Evolutionary conservation across 2,888 invertebrate genomes (phyloP), one percentile per base, ranked within the genome.

Genomic region (Cacoxenus indagator): DNA sequence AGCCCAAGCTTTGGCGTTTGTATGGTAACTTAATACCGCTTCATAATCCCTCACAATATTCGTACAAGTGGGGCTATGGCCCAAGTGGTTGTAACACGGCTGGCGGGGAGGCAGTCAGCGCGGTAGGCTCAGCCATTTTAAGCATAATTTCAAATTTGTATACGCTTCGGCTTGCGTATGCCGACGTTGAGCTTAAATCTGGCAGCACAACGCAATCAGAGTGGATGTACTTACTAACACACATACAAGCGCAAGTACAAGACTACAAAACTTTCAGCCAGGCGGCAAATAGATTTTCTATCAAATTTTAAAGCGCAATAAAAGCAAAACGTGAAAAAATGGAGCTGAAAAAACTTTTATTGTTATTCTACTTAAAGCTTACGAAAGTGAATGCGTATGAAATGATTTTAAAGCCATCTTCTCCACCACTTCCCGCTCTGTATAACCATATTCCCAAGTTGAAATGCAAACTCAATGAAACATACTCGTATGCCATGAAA

Each of bases 361-460:
- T n/a, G n/a, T n/a, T n/a, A n/a, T n/a, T n/a, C n/a, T n/a, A n/a
- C n/a, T n/a, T n/a, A n/a, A n/a, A n/a, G n/a, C n/a, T n/a, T n/a
- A n/a, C n/a, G n/a, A n/a, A n/a, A n/a, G n/a, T n/a, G n/a, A n/a
- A n/a, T n/a, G n/a, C n/a, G n/a, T n/a, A n/a, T n/a, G n/a, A n/a
- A n/a, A n/a, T n/a, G n/a, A n/a, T n/a, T n/a, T n/a, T n/a, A n/a
- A n/a, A n/a, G n/a, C n/a, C n/a, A n/a, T n/a, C n/a, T n/a, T n/a
- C n/a, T n/a, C n/a, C n/a, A n/a, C n/a, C n/a, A n/a, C n/a, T n/a
- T n/a, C n/a, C n/a, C n/a, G n/a, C n/a, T n/a, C n/a, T n/a, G n/a
- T n/a, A n/a, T n/a, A n/a, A n/a, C n/a, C n/a, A n/a, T 37, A 68
- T 59, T 19, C 68, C 68, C 68, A 69, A 69, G 67, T 67, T 68